Base-by-base conservation (phyloP, 2,888 invertebrate species). In the Orthonevra nobilis region DNA sequence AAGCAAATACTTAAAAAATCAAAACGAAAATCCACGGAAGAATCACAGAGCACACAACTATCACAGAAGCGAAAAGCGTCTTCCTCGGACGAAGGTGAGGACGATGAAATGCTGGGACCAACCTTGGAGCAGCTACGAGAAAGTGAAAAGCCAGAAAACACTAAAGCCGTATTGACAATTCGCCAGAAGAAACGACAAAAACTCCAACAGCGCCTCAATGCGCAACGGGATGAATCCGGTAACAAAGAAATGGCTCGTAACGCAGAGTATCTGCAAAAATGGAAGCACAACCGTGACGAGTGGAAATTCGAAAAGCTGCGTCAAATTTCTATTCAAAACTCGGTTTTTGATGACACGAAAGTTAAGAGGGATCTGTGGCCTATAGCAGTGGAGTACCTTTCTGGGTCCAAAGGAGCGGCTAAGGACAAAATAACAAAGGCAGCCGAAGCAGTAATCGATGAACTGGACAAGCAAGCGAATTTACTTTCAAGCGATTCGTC, bases 261-360 rank as follows among this genome's bases (percentile, higher is more conserved):
- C 70, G 88, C 92, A 12, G 92, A 90, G 84, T 95, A 95, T 85
- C 86, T 95, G 52, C 92, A 92, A 1, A 91, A 92, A 84, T 95
- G 95, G 95, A 93, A 94, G 86, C 90, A 94, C 84, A 90, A 91
- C 73, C 91, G 89, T 81, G 88, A 88, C 40, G 91, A 93, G 83
- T 95, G 95, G 95, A 95, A 94, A 86, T 95, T 95, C 85, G 93
- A 93, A 87, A 95, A 95, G 87, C 87, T 92, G 1, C 92, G 92
- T 73, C 95, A 95, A 89, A 91, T 93, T n/a, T 95, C 94, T 91
- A 89, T 95, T 50, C 92, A 92, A 82, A 92, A 93, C 81, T 91
- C 94, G 83, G 91, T 94, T 83, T 92, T 94, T 81, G 91, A 93
- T 70, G 87, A 90, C 9, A 85, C 87, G 2, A 90, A 91, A 81